Base-by-base conservation (phyloP, 2,888 invertebrate genomes). In the Meliscaeva auricollis region DNA sequence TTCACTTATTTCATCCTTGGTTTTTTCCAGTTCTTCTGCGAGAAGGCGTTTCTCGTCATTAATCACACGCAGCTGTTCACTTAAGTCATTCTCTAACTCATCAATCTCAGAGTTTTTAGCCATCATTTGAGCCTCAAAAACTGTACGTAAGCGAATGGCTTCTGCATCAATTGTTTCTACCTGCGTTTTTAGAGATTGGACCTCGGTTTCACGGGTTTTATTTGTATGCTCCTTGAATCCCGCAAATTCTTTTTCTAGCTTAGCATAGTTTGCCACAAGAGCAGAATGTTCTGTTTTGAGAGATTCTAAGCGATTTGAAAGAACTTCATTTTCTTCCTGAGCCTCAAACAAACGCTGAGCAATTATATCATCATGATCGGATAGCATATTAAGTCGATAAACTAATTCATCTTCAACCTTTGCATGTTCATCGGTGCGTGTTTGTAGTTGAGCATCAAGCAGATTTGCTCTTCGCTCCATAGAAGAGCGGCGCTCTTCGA, bases 351-450 rank as follows among this genome's bases (percentile, higher is more conserved):
- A 92, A 88, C 94, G 94, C 9, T 90, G 90, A 70, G 94, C 94
- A 26, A 95, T 93, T 11, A 93, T 93, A 88, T 95, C 94, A 87
- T 96, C 95, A 73, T 94, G 94, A 30, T 94, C 93, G 73, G 93
- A 93, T 2, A 96, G 92, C 87, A 94, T 93, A 6, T 94, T 93
- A 66, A 96, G 92, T 70, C 95, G 94, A 87, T 94, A 93, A 3
- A 94, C 93, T 69, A 96, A 90, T 87, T 95, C 93, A 88, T 95
- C 94, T 91, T 95, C 95, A 82, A 94, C 93, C 87, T 93, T 93
- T 15, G 93, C 92, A 87, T 94, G 94, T 89, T 95, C 95, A 80
- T 94, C 93, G 77, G 94, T 94, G 87, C 94, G 94, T 62, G 93
- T 92, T 60, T 93, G 94, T 58, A 96, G 90, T 87, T 95, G 94